phyloP scores from a whole-genome alignment of 2,797 vertebrate species.

The Mormyrus proboscirostris region DNA sequence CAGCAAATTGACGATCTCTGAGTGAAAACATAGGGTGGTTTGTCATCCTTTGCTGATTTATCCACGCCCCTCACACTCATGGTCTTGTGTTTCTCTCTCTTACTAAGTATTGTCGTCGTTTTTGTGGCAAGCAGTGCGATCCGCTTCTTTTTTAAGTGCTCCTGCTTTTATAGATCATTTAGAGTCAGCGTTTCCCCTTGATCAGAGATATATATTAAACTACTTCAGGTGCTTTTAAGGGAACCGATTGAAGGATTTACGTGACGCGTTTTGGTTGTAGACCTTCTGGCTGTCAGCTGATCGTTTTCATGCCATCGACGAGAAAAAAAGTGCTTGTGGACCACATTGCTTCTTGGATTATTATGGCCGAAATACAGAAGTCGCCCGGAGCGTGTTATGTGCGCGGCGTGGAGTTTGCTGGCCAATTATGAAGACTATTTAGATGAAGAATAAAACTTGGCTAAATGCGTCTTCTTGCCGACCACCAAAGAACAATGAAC shows the following conservation, averaged over 20 bases:
- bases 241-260: background rate
- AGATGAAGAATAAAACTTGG: conserved; percentile 30
- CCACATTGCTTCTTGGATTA: conserved; percentile 8
- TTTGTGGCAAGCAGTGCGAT: background rate
- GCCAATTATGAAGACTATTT: conserved; percentile 20
- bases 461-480: conserved; percentile 62
- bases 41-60: conserved; percentile 16
- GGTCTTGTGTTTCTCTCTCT: conserved; percentile 12
- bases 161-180: background rate
- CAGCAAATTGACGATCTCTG: background rate
- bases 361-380: conserved; percentile 20
- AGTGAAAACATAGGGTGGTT: background rate
- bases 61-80: conserved; percentile 27
- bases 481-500: conserved; percentile 70
- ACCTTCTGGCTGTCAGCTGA: background rate
- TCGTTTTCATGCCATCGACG: background rate
- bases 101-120: conserved; percentile 18
- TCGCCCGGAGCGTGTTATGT: conserved; percentile 11
- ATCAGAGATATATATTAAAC: background rate
- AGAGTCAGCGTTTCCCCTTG: background rate
- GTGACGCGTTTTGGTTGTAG: background rate
- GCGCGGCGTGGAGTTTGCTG: background rate
- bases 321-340: conserved; percentile 10
- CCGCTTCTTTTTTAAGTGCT: background rate
- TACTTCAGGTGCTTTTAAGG: background rate